Evolutionary conservation across 2,113 vertebrate species (phyloP).

Genomic region (Perccottus glenii): DNA sequence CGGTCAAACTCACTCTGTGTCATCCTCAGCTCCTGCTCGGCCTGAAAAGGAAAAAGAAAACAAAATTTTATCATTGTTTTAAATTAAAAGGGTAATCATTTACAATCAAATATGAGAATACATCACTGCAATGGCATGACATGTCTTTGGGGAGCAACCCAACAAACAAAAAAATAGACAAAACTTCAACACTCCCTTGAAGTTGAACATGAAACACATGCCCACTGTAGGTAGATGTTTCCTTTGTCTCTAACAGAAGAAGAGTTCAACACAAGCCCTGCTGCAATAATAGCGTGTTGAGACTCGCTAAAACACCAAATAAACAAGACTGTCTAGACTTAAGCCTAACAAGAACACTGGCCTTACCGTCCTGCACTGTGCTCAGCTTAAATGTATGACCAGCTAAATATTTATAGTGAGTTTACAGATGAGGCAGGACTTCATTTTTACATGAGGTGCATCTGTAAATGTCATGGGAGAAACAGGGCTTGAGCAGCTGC

Average conservation of each 20-base stretch:
- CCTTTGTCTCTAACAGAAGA: conserved; percentile 27
- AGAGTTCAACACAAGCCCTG: conserved; percentile 18
- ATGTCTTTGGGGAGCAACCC: not conserved
- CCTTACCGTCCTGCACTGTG: conserved; percentile 5
- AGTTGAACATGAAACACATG: not conserved
- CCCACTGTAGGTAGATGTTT: conserved; percentile 24
- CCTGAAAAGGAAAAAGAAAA: conserved; percentile 69
- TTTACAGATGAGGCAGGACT: not conserved
- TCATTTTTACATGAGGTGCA: not conserved
- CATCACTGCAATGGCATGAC: not conserved
- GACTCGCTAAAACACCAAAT: conserved; percentile 2
- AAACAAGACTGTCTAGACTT: conserved; percentile 24
- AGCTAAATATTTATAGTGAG: not conserved
- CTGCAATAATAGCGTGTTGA: conserved; percentile 39
- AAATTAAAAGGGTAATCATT: not conserved
- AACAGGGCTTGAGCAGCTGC: conserved; percentile 39
- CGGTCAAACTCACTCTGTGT: conserved; percentile 98
- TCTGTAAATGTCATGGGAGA: not conserved
- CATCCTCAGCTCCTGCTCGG: conserved; percentile 95
- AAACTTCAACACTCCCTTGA: conserved; percentile 5
- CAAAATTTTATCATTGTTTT: not conserved
- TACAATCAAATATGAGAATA: not conserved
- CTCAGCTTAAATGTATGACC: not conserved
- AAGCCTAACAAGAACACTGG: conserved; percentile 39
- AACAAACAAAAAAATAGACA: not conserved